Evolutionary conservation across 2,113 vertebrate species (phyloP).

Genomic region (Poecilia latipinna): DNA sequence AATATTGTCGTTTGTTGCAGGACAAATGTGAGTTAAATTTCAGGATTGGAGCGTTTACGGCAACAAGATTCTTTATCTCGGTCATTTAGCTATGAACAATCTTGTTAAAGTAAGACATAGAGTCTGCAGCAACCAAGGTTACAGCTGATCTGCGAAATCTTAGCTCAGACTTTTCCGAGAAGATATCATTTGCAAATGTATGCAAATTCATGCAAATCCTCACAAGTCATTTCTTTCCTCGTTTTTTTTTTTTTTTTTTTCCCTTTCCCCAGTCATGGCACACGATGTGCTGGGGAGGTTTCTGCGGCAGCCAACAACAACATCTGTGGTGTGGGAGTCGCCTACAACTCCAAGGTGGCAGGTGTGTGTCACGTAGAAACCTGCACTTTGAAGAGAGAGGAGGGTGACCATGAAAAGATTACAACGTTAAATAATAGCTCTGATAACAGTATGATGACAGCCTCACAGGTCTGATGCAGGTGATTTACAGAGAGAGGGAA

Average conservation of each 20-base stretch:
- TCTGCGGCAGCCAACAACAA: constrained; percentile 98
- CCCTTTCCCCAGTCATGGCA: constrained; percentile 87
- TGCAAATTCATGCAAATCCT: constrained; percentile 51
- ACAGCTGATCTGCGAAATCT: constrained; percentile 16
- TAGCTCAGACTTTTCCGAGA: constrained; percentile 8
- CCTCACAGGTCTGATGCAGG: constrained; percentile 10
- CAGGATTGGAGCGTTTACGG: not conserved
- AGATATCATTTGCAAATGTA: constrained; percentile 36
- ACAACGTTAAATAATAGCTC: constrained; percentile 24
- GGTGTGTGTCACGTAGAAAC: constrained; percentile 78
- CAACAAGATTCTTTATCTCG: not conserved
- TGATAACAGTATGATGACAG: constrained; percentile 38
- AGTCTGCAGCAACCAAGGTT: constrained; percentile 5
- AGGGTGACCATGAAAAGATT: constrained; percentile 40
- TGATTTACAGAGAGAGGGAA: constrained; percentile 15
- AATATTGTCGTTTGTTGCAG: not conserved
- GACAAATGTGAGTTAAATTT: constrained; percentile 10
- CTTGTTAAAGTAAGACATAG: constrained; percentile 15
- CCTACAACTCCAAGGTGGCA: constrained; percentile 97
- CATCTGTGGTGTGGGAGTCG: constrained; percentile 97
- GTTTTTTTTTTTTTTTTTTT: constrained; percentile 1
- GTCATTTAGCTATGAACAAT: not conserved
- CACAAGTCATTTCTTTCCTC: constrained; percentile 3
- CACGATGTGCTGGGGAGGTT: constrained; percentile 96
- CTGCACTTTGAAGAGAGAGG: constrained; percentile 6